Percentiles rank a stretch among this genome's conserved stretches.
Evolutionary conservation across 2,113 vertebrate species (phyloP).

Genomic region (Eulacestoma nigropectus): DNA sequence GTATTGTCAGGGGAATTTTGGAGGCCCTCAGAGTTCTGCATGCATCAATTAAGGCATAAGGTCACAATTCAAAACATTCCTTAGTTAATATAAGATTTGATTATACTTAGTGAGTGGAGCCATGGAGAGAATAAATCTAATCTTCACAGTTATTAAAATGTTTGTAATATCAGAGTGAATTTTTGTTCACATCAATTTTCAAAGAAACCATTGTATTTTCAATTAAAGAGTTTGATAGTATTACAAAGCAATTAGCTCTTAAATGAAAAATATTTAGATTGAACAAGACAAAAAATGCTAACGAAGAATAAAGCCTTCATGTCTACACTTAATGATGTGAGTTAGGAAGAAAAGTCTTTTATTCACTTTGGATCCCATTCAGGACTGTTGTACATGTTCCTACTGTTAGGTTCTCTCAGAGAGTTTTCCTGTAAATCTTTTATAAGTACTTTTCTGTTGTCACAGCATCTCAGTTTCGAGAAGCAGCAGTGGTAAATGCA

Average conservation of each 20-base stretch:
- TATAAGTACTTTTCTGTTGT: neutral
- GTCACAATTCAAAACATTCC: neutral
- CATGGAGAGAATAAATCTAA: neutral
- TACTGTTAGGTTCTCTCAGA: neutral
- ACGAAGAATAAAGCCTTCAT: neutral
- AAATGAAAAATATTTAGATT: neutral
- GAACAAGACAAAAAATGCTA: neutral
- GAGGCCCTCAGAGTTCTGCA: neutral
- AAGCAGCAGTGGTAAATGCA: neutral
- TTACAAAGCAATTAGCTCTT: neutral
- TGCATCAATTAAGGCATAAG: neutral
- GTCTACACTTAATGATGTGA: neutral
- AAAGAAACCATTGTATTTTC: slow-evolving; percentile 2
- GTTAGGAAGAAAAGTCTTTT: neutral
- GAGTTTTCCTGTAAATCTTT: neutral
- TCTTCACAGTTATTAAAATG: neutral
- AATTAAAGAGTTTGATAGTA: neutral
- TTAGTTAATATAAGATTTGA: neutral
- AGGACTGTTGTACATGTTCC: neutral
- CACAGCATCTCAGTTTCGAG: neutral
- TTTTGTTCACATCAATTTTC: slow-evolving; percentile 23
- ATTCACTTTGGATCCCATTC: neutral
- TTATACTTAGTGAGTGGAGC: neutral
- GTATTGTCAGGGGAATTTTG: neutral
- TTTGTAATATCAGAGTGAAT: neutral